Base-by-base conservation (phyloP, 1,140 invertebrate species). In the Panagrolaimus sp. region DNA sequence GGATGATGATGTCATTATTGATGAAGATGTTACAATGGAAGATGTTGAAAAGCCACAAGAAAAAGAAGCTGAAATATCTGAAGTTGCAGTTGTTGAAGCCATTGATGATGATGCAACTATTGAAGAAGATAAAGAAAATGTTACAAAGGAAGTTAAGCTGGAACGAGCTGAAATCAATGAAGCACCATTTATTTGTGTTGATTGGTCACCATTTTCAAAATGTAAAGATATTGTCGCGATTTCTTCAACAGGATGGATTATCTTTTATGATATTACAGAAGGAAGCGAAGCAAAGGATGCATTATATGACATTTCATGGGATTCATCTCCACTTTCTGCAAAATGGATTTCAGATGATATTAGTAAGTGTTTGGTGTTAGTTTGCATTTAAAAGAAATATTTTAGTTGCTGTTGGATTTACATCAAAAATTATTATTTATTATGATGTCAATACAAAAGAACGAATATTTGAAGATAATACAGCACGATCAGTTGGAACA, bases 71-170 rank as follows among this genome's bases (percentile, higher is more conserved):
- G 31, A 38, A 38, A 38, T 38, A 7, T 7, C 31, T 38, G 31
- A 2, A 38, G 47, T 23, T 4, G 51, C 20, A 57, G n/a, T 13
- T 1, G 51, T 25, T 20, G 48, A 51, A 25, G n/a, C n/a, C n/a
- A n/a, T n/a, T n/a, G n/a, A n/a, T n/a, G n/a, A n/a, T n/a, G n/a
- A n/a, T n/a, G n/a, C n/a, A n/a, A n/a, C n/a, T n/a, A n/a, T n/a
- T n/a, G 48, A 51, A 51, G 48, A 51, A 51, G 48, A 51, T 8
- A 25, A 51, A 14, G 51, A 57, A 25, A 27, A 57, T 9, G 51
- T n/a, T 20, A n/a, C 11, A 8, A 27, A 57, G 20, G 51, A 11
- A 20, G 51, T 27, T 57, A 5, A 11, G 20, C 4, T 57, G 11
- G 51, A 57, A 57, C 9, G 9, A 5, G 20, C 51, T 27, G 51